Percentiles rank a stretch among this genome's conserved stretches.
Conservation (phyloP, 2,888 invertebrate genomes). For the Dasysyrphus tricinctus region DNA sequence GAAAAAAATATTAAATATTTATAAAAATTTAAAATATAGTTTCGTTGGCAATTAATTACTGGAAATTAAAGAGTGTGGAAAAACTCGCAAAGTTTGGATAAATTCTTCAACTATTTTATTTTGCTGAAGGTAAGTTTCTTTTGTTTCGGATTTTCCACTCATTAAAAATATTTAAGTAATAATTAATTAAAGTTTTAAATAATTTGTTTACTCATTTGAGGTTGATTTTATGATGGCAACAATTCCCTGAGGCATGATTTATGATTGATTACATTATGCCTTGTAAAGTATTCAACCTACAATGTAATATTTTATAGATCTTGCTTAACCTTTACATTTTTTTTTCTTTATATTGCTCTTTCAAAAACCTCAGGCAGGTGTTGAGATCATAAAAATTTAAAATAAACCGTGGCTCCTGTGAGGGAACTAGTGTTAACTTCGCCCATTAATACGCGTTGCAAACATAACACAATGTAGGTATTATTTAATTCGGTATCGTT, state of each 20-base stretch:
- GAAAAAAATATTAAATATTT: constrained; percentile 25
- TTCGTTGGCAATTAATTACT: constrained; percentile 16
- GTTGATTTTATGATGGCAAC: neutral
- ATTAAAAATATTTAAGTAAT: neutral
- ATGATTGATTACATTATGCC: constrained; percentile 11
- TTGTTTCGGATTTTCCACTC: constrained; percentile 1
- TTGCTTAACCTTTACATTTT: constrained; percentile 22
- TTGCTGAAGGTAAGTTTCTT: constrained; percentile 52
- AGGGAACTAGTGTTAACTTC: neutral
- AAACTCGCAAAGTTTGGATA: constrained; percentile 52
- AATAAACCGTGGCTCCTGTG: neutral
- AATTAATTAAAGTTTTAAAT: neutral
- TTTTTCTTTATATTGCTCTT: neutral
- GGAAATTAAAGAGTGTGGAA: constrained; percentile 46
- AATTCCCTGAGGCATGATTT: neutral
- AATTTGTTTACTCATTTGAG: neutral
- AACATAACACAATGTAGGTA: constrained; percentile 6
- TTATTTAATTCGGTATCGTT: constrained; percentile 37
- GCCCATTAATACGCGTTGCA: constrained; percentile 7
- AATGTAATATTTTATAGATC: neutral
- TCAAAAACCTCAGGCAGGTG: constrained; percentile 5
- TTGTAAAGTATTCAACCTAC: neutral
- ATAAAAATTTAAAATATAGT: constrained; percentile 1
- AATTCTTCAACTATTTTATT: constrained; percentile 37
- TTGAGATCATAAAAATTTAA: constrained; percentile 13